Conservation (phyloP, 2,888 invertebrate genomes). For the Didymodactylos carnosus region DNA sequence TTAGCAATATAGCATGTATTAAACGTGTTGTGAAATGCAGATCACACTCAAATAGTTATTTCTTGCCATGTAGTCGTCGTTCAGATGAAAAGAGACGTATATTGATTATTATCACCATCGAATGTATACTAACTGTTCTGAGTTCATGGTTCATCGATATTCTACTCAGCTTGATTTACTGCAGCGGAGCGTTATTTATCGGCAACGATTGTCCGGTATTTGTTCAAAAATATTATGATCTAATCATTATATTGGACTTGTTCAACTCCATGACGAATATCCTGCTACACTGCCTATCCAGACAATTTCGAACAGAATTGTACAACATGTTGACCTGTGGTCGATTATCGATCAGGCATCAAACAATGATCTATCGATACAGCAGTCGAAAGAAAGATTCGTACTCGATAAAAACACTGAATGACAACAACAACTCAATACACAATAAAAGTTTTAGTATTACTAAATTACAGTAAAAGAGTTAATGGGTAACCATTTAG, state of each 20-base stretch:
- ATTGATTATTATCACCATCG: neutral
- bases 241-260: neutral
- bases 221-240: neutral
- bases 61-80: neutral
- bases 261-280: neutral
- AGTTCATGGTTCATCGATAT: neutral
- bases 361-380: no score
- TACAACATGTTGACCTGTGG: no score
- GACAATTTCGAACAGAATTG: neutral
- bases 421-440: no score
- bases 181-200: neutral
- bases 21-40: neutral
- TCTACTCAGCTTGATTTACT: neutral
- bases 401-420: no score
- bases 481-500: no score
- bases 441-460: no score
- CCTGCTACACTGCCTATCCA: neutral
- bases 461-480: no score
- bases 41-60: neutral
- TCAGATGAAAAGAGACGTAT: neutral
- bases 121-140: neutral
- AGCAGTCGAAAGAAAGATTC: no score
- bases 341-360: no score
- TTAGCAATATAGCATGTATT: neutral
- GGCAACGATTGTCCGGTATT: neutral